Percentiles rank a stretch among this genome's conserved stretches.
Evolutionary conservation across 2,888 invertebrate species (phyloP).

Genomic region (Orthonychiurus folsomi): DNA sequence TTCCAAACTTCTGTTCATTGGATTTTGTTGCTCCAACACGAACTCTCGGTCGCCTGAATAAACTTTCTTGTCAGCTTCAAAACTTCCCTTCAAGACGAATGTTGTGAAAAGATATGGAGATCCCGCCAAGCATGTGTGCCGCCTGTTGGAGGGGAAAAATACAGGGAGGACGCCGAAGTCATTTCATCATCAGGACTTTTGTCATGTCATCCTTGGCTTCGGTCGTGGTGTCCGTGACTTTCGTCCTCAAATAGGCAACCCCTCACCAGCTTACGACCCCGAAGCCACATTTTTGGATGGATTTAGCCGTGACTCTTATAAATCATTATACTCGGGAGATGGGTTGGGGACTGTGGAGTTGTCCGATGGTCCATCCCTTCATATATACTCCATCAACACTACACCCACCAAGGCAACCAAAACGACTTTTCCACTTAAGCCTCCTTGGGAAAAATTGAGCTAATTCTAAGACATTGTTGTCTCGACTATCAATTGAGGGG

Average conservation of each 20-base stretch:
- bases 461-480: too few relatives aligned
- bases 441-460: too few relatives aligned
- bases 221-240: not conserved
- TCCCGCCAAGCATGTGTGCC: not conserved
- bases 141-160: not conserved
- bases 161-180: not conserved
- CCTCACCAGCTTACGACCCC: not conserved
- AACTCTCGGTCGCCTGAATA: slow-evolving; percentile 14
- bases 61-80: slow-evolving; percentile 16
- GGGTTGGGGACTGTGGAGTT: not conserved
- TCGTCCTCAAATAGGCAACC: not conserved
- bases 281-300: too few relatives aligned
- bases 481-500: too few relatives aligned
- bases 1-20: too few relatives aligned
- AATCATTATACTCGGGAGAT: not conserved
- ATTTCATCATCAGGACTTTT: not conserved
- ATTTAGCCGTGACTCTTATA: not conserved
- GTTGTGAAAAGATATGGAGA: slow-evolving; percentile 4
- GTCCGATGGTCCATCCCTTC: not conserved
- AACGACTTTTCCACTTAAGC: too few relatives aligned
- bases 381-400: too few relatives aligned
- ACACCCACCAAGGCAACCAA: too few relatives aligned
- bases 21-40: slow-evolving; percentile 5
- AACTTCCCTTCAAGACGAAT: slow-evolving; percentile 10
- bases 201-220: not conserved